Evolutionary conservation across 1,140 invertebrate genomes (phyloP).

Genomic region (Lepidurus packardi): DNA sequence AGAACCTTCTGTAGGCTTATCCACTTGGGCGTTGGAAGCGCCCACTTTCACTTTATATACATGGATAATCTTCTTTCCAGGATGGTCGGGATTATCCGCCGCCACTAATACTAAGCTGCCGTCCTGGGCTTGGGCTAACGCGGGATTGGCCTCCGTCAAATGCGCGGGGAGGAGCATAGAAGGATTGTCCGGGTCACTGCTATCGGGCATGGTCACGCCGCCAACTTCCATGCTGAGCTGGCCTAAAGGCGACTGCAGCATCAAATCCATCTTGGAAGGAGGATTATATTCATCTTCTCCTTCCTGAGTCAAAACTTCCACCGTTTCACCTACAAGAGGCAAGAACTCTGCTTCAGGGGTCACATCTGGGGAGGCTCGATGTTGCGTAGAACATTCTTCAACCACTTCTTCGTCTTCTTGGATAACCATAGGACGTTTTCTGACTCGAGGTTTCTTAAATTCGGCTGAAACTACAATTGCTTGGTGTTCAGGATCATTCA

Average conservation of each 20-base stretch:
- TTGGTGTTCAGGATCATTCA: neutral
- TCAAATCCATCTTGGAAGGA: conserved; percentile 4
- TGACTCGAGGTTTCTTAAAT: neutral
- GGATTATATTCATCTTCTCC: neutral
- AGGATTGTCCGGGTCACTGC: conserved; percentile 6
- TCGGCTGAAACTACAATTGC: neutral
- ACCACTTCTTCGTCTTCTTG: neutral
- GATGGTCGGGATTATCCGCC: conserved; percentile 22
- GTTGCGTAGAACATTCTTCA: no score
- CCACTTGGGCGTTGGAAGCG: neutral
- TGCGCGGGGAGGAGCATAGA: conserved; percentile 15
- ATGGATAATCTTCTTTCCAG: conserved; percentile 17
- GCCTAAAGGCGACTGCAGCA: conserved; percentile 24
- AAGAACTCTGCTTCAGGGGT: neutral
- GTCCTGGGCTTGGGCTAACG: conserved; percentile 24
- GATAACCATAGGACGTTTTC: neutral
- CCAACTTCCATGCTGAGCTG: conserved; percentile 20
- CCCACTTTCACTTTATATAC: conserved; percentile 19
- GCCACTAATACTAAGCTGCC: conserved; percentile 29
- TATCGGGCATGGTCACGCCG: conserved; percentile 8
- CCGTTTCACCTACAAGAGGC: neutral
- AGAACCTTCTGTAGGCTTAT: neutral
- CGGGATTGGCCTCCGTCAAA: conserved; percentile 27
- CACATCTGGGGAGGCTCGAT: no score
- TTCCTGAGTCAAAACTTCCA: neutral